These are phyloP conservation scores for Plebejus argus DNA, from an alignment of 2,888 invertebrate genomes.

Conservation along the genomic window DNA sequence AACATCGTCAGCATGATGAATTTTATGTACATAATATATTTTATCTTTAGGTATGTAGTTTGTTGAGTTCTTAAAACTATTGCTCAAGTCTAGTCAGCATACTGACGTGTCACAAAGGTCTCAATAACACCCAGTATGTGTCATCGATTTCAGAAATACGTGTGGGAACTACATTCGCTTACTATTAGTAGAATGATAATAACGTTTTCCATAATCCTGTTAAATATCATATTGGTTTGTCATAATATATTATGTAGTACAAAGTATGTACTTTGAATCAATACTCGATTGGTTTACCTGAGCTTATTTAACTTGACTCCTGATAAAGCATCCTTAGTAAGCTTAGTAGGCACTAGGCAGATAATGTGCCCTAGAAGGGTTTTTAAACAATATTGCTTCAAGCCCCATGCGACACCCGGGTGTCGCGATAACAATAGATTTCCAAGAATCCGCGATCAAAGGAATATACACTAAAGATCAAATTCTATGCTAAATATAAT, in stretches of 20 bases:
- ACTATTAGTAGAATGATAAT: neutral
- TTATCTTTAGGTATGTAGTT: neutral
- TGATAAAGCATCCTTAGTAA: too few species aligned
- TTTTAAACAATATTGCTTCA: neutral
- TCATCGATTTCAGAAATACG: slow-evolving; percentile 16
- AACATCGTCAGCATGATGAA: too few species aligned
- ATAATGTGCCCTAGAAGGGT: neutral
- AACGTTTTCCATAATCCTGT: neutral
- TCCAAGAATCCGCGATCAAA: too few species aligned
- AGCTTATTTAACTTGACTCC: too few species aligned
- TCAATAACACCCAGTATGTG: slow-evolving; percentile 5
- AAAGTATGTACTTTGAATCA: neutral
- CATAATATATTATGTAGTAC: too few species aligned
- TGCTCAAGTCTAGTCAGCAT: neutral
- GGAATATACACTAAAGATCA: neutral
- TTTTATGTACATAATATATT: too few species aligned
- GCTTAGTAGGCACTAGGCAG: too few species aligned
- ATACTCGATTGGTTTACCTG: too few species aligned
- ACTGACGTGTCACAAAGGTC: slow-evolving; percentile 9
- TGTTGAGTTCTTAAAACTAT: neutral
- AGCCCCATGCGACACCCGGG: too few species aligned
- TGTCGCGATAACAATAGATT: too few species aligned
- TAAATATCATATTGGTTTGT: neutral
- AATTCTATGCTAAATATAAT: too few species aligned
- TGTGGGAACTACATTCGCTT: neutral